A percentile compares a stretch with the other conserved stretches of the same genome.
Conservation (phyloP, 2,888 invertebrate species). For the Drosophila setosimentum region DNA sequence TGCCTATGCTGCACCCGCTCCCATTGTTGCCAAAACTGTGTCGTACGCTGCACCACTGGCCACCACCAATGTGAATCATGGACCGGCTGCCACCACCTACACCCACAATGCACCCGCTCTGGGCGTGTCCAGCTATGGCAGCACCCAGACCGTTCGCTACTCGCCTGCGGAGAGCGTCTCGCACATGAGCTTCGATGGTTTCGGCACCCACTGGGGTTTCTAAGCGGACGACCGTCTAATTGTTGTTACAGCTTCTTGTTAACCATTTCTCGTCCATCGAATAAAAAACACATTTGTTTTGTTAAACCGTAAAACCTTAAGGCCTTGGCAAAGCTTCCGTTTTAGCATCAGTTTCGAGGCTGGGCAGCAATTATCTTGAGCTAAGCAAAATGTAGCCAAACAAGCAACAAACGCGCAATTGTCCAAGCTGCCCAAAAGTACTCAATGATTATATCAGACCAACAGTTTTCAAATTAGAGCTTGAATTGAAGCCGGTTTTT, state of each 20-base stretch:
- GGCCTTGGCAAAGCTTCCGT: slow-evolving; percentile 44
- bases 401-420: slow-evolving; percentile 59
- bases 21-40: slow-evolving; percentile 72
- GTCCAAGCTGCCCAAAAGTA: slow-evolving; percentile 25
- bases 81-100: slow-evolving; percentile 81
- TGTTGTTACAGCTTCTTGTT: slow-evolving; percentile 61
- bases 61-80: slow-evolving; percentile 71
- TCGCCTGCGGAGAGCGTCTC: slow-evolving; percentile 88
- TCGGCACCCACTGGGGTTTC: slow-evolving; percentile 89
- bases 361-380: slow-evolving; percentile 20
- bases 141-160: slow-evolving; percentile 85
- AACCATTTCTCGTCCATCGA: slow-evolving; percentile 41
- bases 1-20: slow-evolving; percentile 42
- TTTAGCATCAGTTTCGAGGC: slow-evolving; percentile 3
- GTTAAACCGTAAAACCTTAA: slow-evolving; percentile 34
- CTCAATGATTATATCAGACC: slow-evolving; percentile 48
- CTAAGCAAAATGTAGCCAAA: slow-evolving; percentile 52
- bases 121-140: slow-evolving; percentile 78
- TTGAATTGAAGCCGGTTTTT: slow-evolving; percentile 52
- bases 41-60: slow-evolving; percentile 69
- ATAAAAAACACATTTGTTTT: slow-evolving; percentile 53
- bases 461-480: slow-evolving; percentile 16
- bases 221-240: slow-evolving; percentile 82
- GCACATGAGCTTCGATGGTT: slow-evolving; percentile 88
- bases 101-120: slow-evolving; percentile 83